Percentiles rank a stretch among this genome's conserved stretches.
Evolutionary conservation across 30 jellyfish, hydroid and myxozoan genomes (phyloP).

Genomic region (Aurelia aurita complex sp. Pacific): DNA sequence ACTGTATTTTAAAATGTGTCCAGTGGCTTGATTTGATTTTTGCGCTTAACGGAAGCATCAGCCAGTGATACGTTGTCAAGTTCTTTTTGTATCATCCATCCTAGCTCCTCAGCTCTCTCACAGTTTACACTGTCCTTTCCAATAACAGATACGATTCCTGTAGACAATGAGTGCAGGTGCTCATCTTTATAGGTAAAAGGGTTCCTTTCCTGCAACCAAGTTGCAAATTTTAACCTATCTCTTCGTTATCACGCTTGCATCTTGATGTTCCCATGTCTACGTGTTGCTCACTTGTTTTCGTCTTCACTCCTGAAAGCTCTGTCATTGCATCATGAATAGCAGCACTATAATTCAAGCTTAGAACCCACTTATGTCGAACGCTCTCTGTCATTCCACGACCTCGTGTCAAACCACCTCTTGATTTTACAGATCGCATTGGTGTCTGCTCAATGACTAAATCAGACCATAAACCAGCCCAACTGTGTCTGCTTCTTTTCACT

Average conservation of each 20-base stretch:
- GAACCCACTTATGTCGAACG: conserved; percentile 42
- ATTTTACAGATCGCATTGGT: conserved; percentile 44
- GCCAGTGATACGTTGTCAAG: conserved; percentile 41
- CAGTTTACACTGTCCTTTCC: conserved; percentile 63
- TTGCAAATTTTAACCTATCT: conserved; percentile 23
- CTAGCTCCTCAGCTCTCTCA: conserved; percentile 61
- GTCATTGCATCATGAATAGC: conserved; percentile 66
- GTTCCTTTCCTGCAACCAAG: conserved; percentile 40
- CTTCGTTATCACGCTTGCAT: conserved; percentile 54
- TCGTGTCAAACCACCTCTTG: conserved; percentile 71
- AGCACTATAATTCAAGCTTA: conserved; percentile 30
- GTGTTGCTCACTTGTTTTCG: conserved; percentile 58
- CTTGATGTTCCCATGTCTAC: conserved; percentile 47
- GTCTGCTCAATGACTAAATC: conserved; percentile 67
- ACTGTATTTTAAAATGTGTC: conserved; percentile 21
- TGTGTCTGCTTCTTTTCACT: conserved; percentile 45
- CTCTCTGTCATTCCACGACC: conserved; percentile 61
- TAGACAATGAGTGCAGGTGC: conserved; percentile 39
- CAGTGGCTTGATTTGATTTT: conserved; percentile 23
- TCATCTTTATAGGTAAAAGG: conserved; percentile 26
- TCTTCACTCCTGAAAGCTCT: conserved; percentile 27
- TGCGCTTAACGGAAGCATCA: conserved; percentile 42
- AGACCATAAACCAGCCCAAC: conserved; percentile 83
- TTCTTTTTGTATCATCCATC: conserved; percentile 27
- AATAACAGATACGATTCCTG: conserved; percentile 28